phyloP scores from a whole-genome alignment of 2,113 vertebrate genomes.

The Galbula dea region DNA sequence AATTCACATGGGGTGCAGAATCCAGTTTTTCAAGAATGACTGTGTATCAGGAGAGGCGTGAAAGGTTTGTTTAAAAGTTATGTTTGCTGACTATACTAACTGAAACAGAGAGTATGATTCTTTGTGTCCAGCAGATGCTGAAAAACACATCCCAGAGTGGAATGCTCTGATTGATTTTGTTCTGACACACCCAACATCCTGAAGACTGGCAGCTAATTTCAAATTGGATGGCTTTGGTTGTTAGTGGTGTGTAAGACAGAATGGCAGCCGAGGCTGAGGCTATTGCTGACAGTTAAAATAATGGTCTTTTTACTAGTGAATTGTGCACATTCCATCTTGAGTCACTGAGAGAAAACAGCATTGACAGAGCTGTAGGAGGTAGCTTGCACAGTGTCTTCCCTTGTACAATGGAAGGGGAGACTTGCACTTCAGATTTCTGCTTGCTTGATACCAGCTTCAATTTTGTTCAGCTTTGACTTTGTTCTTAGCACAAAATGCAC shows the following conservation, averaged over 20 bases:
- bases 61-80: not conserved
- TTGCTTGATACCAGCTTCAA: not conserved
- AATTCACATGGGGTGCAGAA: not conserved
- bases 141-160: not conserved
- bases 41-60: not conserved
- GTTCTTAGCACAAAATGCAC: not conserved
- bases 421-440: not conserved
- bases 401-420: not conserved
- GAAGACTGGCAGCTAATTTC: conserved; percentile 14
- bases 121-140: not conserved
- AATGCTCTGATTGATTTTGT: not conserved
- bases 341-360: not conserved
- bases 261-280: not conserved
- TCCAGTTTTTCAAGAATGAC: not conserved
- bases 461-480: not conserved
- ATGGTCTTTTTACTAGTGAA: not conserved
- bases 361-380: not conserved
- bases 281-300: conserved; percentile 11
- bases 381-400: not conserved
- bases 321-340: not conserved
- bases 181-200: not conserved
- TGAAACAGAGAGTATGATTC: not conserved
- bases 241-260: not conserved
- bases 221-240: not conserved
- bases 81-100: not conserved